Evolutionary conservation across 2,888 invertebrate genomes (phyloP), one percentile per base, ranked within the genome.

Genomic region (Himalopsyche kuldschensis): DNA sequence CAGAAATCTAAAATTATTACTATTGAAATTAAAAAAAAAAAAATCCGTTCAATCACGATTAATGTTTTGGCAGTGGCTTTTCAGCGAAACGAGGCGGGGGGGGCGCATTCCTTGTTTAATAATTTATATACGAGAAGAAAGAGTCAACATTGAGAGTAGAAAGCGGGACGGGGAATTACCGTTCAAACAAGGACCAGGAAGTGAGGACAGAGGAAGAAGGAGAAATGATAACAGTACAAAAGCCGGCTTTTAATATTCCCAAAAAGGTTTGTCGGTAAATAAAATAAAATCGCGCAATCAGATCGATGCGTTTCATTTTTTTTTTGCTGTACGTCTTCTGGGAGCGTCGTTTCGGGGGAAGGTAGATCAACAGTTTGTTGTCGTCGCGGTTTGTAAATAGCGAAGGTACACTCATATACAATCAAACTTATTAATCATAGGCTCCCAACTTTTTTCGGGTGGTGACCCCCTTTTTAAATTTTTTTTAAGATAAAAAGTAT

Each of bases 241-340:
- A 79, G 81, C 48, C 83, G 81, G 79, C 84, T 85, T 85, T 85
- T 85, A 83, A 85, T 85, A 85, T 81, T 69, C 78, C 76, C 83
- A 81, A 85, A 85, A 83, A 85, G 84, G 84, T 85, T 83, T 55
- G 83, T 55, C 20, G 55, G 55, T 79, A 85, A 85, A 85, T 83
- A 85, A 78, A 63, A 41, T 35, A 85, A 78, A 63, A 41, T 55
- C 76, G 35, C 20, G 55, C 35, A 41, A 78, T 55, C 55, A n/a
- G 20, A 55, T 55, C 55, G 5, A 55, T 20, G 55, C 20, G 55
- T 55, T 41, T n/a, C 55, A 10, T 55, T 55, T 55, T 48, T 55
- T 55, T 55, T n/a, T n/a, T n/a, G n/a, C n/a, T n/a, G n/a, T n/a
- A 20, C 24, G 55, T 55, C 24, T 55, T 4, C 55, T 5, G 6